Evolutionary conservation across 2,113 vertebrate species (phyloP), one percentile per base, ranked within the genome.

Genomic region (Murina feae): DNA sequence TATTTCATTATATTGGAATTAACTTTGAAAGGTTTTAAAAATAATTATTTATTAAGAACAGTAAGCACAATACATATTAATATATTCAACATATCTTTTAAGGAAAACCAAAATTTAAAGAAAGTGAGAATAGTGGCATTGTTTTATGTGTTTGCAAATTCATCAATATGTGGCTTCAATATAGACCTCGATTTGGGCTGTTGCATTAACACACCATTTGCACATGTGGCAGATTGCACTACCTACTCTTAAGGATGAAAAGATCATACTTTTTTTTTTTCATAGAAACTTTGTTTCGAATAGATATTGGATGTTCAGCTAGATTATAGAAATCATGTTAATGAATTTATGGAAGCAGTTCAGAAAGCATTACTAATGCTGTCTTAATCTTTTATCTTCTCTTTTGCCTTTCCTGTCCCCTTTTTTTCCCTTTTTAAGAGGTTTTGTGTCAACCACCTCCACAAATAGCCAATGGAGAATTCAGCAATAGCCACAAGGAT

Each of bases 381-480:
- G 0, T 74, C 25, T 44, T 94, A 25, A 53, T n/a, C n/a, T 75
- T 91, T 76, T 74, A 32, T 0, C 1, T 55, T 89, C 42, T 28
- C 23, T 92, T 83, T 49, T 75, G 20, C 10, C 69, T 84, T 95
- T 86, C 4, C 14, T 74, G 74, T 82, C 6, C 20, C 87, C 1
- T 49, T 23, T 79, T 21, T 58, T 4, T 17, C 3, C n/a, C 11
- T 42, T 74, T 88, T 88, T 69, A 95, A 98, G 98, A 0, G 25
- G 58, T 97, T n/a, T 18, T 82, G 0, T 98, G 98, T 94, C 0
- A 0, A 5, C 91, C 98, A 3, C 98, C 98, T 80, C 72, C 49
- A 10, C 1, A 1, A 0, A 98, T 98, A 37, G 0, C 6, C 78
- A 87, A 98, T 0, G 98, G 98, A 51, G 5, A 0, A 6, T 66